Evolutionary conservation across 2,113 vertebrate species (phyloP).

Genomic region (Numenius arquata): DNA sequence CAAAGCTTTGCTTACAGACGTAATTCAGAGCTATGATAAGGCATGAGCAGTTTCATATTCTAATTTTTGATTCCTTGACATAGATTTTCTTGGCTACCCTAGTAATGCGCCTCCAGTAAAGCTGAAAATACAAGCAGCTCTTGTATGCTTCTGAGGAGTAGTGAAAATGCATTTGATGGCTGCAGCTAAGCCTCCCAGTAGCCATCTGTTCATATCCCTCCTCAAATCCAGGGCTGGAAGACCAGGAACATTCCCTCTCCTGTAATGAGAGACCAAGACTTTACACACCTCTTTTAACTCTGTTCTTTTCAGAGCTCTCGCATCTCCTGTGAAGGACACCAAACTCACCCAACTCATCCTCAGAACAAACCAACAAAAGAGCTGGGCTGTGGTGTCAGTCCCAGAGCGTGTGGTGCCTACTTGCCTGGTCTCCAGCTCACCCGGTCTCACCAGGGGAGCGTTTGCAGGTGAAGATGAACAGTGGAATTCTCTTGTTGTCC

Average conservation of each 20-base stretch:
- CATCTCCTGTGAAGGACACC: neutral
- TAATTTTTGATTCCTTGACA: neutral
- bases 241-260: neutral
- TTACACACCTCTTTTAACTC: neutral
- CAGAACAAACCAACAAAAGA: neutral
- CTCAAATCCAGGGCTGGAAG: neutral
- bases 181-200: neutral
- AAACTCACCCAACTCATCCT: neutral
- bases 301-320: neutral
- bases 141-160: neutral
- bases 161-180: neutral
- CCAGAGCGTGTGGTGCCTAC: neutral
- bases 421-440: neutral
- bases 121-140: neutral
- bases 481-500: constrained; percentile 14
- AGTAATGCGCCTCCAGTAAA: neutral
- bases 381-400: neutral
- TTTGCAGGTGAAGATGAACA: constrained; percentile 52
- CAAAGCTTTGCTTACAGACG: neutral
- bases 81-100: neutral
- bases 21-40: neutral
- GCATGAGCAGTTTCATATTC: neutral
- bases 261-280: neutral
- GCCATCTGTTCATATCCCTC: neutral
- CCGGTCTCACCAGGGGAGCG: neutral